Evolutionary conservation across 2,797 vertebrate genomes (phyloP).

Genomic region (Acanthiza pusilla): DNA sequence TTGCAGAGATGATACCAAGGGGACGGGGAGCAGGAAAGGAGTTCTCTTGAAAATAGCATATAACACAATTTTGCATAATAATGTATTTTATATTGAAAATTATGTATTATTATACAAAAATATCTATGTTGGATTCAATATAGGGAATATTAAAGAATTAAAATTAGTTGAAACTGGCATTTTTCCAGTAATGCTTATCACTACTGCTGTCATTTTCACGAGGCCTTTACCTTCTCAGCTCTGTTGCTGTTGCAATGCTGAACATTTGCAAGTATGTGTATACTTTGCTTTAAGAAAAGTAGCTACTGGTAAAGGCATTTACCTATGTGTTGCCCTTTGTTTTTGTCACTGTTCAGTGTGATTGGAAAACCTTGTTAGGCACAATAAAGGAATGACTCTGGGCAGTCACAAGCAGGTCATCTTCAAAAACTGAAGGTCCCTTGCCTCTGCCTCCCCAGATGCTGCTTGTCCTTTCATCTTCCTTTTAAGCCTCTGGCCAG

Average conservation of each 20-base stretch:
- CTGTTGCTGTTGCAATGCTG: background rate
- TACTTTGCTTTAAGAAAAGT: background rate
- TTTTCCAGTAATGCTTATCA: background rate
- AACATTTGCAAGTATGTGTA: background rate
- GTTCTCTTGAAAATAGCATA: background rate
- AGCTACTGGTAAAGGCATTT: background rate
- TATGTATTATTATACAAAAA: background rate
- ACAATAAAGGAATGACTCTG: background rate
- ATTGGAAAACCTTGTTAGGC: background rate
- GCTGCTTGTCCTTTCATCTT: conserved; percentile 29
- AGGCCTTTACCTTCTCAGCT: background rate
- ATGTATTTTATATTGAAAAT: background rate
- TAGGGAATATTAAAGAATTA: background rate
- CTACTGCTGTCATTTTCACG: background rate
- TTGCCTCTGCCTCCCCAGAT: background rate
- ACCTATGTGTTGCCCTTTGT: background rate
- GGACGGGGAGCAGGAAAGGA: background rate
- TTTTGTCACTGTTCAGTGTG: background rate
- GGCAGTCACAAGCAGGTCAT: background rate
- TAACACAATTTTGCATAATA: background rate
- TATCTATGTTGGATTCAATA: background rate
- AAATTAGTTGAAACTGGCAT: background rate
- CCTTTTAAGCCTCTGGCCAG: conserved; percentile 13
- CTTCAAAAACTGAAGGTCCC: background rate
- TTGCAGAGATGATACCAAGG: background rate